phyloP scores from a whole-genome alignment of 2,888 invertebrate genomes.

The Netelia virgata region DNA sequence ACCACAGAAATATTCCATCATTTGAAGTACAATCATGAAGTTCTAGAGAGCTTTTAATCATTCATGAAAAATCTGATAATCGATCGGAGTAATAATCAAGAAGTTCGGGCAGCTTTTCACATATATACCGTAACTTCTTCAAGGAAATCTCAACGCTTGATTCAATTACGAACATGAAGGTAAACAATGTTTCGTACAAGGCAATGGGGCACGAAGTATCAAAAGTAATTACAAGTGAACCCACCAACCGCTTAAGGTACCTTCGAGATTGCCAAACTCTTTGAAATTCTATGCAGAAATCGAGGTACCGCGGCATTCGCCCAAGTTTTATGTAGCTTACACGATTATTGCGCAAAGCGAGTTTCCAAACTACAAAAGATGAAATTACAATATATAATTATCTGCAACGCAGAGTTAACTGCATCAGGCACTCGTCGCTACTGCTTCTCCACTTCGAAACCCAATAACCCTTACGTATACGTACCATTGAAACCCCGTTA shows the following conservation, averaged over 20 bases:
- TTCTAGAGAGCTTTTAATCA: too few relatives aligned
- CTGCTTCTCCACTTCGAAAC: not conserved
- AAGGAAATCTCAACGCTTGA: not conserved
- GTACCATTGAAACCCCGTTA: too few relatives aligned
- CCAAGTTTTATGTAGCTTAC: constrained; percentile 5
- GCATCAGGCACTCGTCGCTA: constrained; percentile 29
- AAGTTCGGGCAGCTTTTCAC: too few relatives aligned
- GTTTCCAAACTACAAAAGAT: constrained; percentile 2
- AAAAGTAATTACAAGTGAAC: not conserved
- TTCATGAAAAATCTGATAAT: too few relatives aligned
- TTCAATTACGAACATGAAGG: not conserved
- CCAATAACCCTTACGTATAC: not conserved
- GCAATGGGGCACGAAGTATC: not conserved
- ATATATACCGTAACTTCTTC: too few relatives aligned
- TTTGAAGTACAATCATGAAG: too few relatives aligned
- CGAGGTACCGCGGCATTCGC: not conserved
- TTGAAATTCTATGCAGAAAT: constrained; percentile 2
- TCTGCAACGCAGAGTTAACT: constrained; percentile 20
- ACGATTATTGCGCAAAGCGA: not conserved
- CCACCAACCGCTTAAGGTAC: not conserved
- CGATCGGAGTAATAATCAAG: too few relatives aligned
- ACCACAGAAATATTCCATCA: too few relatives aligned
- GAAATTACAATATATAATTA: constrained; percentile 23
- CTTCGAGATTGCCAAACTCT: not conserved
- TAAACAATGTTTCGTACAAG: not conserved